phyloP scores from a whole-genome alignment of 2,888 invertebrate genomes.

The Criorhina ranunculi region DNA sequence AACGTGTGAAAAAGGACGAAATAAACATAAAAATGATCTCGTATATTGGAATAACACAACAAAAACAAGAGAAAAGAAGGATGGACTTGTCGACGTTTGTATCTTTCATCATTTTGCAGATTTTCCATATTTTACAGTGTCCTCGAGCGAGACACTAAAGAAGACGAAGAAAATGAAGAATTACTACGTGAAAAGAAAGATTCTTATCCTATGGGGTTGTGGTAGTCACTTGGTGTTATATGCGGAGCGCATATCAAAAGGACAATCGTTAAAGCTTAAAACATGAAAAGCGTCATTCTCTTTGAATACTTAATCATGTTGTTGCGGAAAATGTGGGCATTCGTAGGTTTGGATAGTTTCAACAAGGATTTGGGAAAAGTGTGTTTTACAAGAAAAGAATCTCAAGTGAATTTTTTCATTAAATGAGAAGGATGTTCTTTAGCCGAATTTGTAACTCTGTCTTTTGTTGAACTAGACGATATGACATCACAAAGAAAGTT shows the following conservation, averaged over 20 bases:
- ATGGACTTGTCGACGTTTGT: constrained; percentile 75
- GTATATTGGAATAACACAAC: constrained; percentile 14
- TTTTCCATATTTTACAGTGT: constrained; percentile 70
- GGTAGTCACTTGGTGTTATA: constrained; percentile 37
- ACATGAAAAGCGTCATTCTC: constrained; percentile 54
- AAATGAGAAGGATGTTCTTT: too few species aligned
- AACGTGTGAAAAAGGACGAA: constrained; percentile 40
- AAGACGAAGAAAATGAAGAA: constrained; percentile 1
- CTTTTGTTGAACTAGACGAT: too few species aligned
- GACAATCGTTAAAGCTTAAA: constrained; percentile 66
- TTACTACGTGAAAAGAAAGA: constrained; percentile 12
- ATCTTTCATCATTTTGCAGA: constrained; percentile 75
- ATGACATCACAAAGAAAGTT: too few species aligned
- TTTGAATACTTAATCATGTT: constrained; percentile 72
- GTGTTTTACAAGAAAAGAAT: constrained; percentile 1
- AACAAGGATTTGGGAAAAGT: neutral
- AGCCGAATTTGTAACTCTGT: too few species aligned
- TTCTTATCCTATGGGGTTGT: neutral
- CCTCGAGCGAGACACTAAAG: constrained; percentile 25
- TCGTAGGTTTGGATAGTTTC: constrained; percentile 8
- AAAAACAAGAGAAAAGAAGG: constrained; percentile 25
- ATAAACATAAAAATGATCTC: constrained; percentile 29
- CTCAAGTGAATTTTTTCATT: too few species aligned
- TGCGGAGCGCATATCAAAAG: constrained; percentile 58
- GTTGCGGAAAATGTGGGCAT: constrained; percentile 47